phyloP scores from a whole-genome alignment of 2,797 vertebrate genomes.

The Ctenosaura bakeri region DNA sequence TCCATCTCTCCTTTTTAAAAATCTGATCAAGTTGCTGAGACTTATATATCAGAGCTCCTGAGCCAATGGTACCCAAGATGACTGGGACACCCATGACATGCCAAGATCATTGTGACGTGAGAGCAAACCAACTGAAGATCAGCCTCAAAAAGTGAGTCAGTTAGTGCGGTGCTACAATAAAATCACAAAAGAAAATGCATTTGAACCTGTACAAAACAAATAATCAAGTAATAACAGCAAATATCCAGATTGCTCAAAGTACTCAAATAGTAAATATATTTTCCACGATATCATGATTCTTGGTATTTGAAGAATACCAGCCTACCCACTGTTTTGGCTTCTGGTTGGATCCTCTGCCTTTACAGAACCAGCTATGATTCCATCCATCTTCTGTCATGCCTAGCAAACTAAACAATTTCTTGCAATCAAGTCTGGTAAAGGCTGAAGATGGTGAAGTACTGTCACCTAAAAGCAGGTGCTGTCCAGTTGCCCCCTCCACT shows the following conservation, averaged over 20 bases:
- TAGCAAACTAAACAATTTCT: no score
- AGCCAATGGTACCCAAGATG: not conserved
- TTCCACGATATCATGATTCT: not conserved
- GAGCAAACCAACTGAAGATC: not conserved
- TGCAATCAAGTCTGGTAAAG: no score
- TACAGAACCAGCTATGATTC: no score
- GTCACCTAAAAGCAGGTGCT: no score
- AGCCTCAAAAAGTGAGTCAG: not conserved
- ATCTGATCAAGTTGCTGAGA: no score
- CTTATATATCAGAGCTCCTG: not conserved
- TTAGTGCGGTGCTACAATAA: no score
- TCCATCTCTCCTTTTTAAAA: not conserved
- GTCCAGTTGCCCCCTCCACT: no score
- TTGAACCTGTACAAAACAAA: not conserved
- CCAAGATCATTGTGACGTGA: not conserved
- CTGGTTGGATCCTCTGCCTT: no score
- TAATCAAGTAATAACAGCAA: not conserved
- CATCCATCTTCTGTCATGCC: no score
- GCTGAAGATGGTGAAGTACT: no score
- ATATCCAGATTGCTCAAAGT: not conserved
- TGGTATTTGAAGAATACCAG: not conserved
- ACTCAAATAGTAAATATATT: not conserved
- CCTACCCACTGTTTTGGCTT: not conserved
- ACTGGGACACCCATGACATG: not conserved
- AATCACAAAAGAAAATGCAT: not conserved